Percentiles rank a stretch among this genome's conserved stretches.
phyloP scores from a whole-genome alignment of 2,797 vertebrate genomes.

The Scolopax rusticola region DNA sequence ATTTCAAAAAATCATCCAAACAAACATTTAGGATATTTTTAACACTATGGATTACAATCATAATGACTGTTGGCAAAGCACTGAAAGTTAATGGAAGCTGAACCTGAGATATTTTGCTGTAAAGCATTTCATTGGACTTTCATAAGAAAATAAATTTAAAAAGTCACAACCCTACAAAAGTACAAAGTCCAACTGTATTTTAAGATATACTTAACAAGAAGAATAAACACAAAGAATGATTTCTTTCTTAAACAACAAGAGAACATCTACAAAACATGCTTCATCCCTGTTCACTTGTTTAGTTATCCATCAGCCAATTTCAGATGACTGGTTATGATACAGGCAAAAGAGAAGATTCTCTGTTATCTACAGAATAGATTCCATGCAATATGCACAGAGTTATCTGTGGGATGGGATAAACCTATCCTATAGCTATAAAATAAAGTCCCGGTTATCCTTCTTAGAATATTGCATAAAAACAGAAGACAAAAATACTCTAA shows the following conservation, averaged over 20 bases:
- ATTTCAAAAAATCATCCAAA: not conserved
- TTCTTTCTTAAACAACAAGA: not conserved
- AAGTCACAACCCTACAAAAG: not conserved
- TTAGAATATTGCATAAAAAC: not conserved
- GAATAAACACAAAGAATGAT: not conserved
- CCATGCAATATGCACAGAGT: not conserved
- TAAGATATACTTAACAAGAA: not conserved
- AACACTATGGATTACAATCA: not conserved
- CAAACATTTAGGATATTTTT: not conserved
- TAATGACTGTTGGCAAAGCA: not conserved
- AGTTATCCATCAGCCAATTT: not conserved
- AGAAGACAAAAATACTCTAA: not conserved
- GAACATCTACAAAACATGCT: not conserved
- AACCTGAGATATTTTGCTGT: not conserved
- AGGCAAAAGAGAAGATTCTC: not conserved
- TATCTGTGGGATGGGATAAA: not conserved
- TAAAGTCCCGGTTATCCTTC: not conserved
- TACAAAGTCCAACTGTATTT: not conserved
- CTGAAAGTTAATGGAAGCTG: not conserved
- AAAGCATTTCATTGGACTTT: not conserved
- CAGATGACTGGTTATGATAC: not conserved
- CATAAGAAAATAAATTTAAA: not conserved
- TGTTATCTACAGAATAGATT: not conserved
- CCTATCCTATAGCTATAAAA: not conserved
- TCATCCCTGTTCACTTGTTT: not conserved